These are phyloP conservation scores for Todus mexicanus DNA, from an alignment of 2,797 vertebrate species.

Conservation along the genomic window DNA sequence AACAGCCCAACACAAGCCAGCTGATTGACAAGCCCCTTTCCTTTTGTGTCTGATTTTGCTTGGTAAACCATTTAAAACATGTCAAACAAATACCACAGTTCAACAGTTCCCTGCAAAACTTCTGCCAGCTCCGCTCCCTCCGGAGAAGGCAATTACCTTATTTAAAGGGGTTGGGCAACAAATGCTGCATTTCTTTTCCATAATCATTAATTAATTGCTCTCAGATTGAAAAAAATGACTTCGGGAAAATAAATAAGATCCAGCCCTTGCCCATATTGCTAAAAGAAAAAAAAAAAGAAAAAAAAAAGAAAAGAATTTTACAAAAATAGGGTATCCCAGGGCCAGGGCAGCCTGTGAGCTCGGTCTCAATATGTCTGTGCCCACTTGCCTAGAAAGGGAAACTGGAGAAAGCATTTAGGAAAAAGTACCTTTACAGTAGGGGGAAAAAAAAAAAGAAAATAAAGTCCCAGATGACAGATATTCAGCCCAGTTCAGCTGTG, in stretches of 20 bases:
- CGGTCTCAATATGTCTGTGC: background rate
- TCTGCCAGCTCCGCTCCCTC: background rate
- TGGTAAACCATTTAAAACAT: background rate
- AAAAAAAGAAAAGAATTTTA: background rate
- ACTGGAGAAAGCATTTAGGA: background rate
- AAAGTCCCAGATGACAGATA: background rate
- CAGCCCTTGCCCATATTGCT: background rate
- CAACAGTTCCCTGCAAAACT: background rate
- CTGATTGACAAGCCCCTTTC: background rate
- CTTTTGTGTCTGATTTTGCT: background rate
- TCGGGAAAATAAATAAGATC: slow-evolving; percentile 13
- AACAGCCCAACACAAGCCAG: background rate
- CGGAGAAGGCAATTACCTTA: slow-evolving; percentile 23
- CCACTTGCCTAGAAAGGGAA: background rate
- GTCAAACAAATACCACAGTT: background rate
- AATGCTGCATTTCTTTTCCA: background rate
- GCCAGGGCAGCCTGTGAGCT: rapidly evolving
- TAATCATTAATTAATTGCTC: slow-evolving; percentile 43
- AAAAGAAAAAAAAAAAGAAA: background rate
- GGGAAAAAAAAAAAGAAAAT: rapidly evolving
- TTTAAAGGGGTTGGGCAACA: background rate
- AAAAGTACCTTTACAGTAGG: rapidly evolving
- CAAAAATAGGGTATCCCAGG: background rate
- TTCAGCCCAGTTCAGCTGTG: background rate
- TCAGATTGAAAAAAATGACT: slow-evolving; percentile 23